A percentile compares a stretch with the other conserved stretches of the same genome.
Evolutionary conservation across 2,797 vertebrate genomes (phyloP).

Genomic region (Diplodus puntazzo): DNA sequence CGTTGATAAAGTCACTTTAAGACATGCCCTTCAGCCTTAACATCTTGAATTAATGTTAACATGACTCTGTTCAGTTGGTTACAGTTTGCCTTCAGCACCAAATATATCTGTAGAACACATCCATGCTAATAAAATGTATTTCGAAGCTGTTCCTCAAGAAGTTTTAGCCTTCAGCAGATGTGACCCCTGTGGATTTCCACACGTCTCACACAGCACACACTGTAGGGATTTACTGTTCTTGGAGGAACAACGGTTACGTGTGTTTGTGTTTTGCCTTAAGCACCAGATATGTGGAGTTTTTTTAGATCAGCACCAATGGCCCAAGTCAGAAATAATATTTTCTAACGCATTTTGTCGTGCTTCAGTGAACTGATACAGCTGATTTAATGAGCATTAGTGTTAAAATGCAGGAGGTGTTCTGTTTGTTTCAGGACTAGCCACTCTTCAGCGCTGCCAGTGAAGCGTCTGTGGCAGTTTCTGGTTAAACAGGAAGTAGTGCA

Average conservation of each 20-base stretch:
- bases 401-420: slow-evolving; percentile 26
- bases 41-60: slow-evolving; percentile 20
- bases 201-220: not conserved
- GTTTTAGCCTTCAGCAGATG: slow-evolving; percentile 2
- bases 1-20: not conserved
- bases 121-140: not conserved
- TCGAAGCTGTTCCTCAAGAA: not conserved
- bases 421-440: slow-evolving; percentile 87
- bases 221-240: slow-evolving; percentile 19
- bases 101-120: slow-evolving; percentile 7
- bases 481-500: slow-evolving; percentile 97
- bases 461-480: slow-evolving; percentile 96
- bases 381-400: slow-evolving; percentile 37
- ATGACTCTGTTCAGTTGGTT: slow-evolving; percentile 3
- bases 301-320: slow-evolving; percentile 24
- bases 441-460: slow-evolving; percentile 90
- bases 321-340: slow-evolving; percentile 28
- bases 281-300: slow-evolving; percentile 34
- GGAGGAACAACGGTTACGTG: slow-evolving; percentile 9
- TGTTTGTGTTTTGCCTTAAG: slow-evolving; percentile 39
- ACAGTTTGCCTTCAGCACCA: slow-evolving; percentile 20
- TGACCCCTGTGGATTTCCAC: slow-evolving; percentile 22
- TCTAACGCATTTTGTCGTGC: slow-evolving; percentile 19
- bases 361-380: slow-evolving; percentile 33
- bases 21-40: slow-evolving; percentile 21